Evolutionary conservation across 2,113 vertebrate genomes (phyloP).

Genomic region (Aptenodytes patagonicus): DNA sequence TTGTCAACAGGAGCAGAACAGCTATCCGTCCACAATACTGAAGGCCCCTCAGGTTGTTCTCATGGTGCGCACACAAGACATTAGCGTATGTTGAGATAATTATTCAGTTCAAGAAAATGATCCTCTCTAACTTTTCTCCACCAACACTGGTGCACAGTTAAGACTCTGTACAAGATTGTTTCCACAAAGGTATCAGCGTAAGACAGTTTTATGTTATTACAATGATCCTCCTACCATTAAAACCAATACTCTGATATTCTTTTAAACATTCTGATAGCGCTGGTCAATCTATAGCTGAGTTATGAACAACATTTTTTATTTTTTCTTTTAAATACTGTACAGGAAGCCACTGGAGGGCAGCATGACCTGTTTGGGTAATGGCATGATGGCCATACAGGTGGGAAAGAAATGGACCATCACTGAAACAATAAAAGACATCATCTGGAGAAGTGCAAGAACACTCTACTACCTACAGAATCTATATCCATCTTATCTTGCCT

Average conservation of each 20-base stretch:
- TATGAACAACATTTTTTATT: background rate
- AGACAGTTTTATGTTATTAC: background rate
- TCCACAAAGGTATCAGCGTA: background rate
- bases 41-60: background rate
- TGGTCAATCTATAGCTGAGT: background rate
- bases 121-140: background rate
- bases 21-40: background rate
- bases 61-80: background rate
- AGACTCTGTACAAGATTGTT: background rate
- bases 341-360: slow-evolving; percentile 52
- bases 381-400: background rate
- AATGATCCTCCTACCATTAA: background rate
- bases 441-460: background rate
- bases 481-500: background rate
- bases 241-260: background rate
- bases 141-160: background rate
- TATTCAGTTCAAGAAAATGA: background rate
- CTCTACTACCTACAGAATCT: background rate
- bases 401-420: background rate
- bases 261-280: background rate
- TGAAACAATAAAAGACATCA: background rate
- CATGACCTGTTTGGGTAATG: slow-evolving; percentile 26
- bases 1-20: background rate
- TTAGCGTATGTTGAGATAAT: background rate
- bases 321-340: background rate